Percentiles rank a stretch among this genome's conserved stretches.
Evolutionary conservation across 2,797 vertebrate species (phyloP).

Genomic region (Enteromius unitaeniatus): DNA sequence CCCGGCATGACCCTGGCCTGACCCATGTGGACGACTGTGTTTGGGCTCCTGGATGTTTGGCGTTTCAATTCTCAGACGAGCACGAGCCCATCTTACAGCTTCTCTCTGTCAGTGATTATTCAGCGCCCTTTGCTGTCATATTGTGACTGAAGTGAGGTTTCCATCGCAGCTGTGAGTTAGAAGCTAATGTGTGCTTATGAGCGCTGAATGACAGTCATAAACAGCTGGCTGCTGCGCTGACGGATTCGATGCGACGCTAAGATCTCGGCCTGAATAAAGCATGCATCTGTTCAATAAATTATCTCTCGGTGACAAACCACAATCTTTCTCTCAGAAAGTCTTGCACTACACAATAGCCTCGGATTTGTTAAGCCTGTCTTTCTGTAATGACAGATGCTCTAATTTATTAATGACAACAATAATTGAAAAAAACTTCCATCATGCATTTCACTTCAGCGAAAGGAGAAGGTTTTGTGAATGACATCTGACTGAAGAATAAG

Average conservation of each 20-base stretch:
- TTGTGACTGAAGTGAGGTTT: slow-evolving; percentile 41
- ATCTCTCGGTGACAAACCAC: slow-evolving; percentile 66
- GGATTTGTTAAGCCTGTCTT: background rate
- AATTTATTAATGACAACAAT: background rate
- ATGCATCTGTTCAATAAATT: slow-evolving; percentile 78
- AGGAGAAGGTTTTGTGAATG: background rate
- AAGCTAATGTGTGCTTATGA: slow-evolving; percentile 72
- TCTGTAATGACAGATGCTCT: background rate
- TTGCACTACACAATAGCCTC: background rate
- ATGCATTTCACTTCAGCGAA: background rate
- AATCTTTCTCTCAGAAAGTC: slow-evolving; percentile 4
- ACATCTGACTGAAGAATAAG: background rate
- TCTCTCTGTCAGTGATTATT: slow-evolving; percentile 13
- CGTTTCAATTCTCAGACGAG: slow-evolving; percentile 12
- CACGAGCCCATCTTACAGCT: slow-evolving; percentile 15
- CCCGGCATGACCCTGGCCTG: slow-evolving; percentile 19
- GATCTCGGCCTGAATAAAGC: slow-evolving; percentile 78
- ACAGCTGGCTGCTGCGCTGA: slow-evolving; percentile 67
- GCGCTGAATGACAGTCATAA: slow-evolving; percentile 79
- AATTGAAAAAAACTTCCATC: background rate
- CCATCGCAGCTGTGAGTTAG: slow-evolving; percentile 74
- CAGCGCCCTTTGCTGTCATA: slow-evolving; percentile 19
- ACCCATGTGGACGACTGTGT: slow-evolving; percentile 16
- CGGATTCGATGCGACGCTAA: slow-evolving; percentile 56
- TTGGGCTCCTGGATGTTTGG: slow-evolving; percentile 26